These are phyloP conservation scores for Vimba vimba DNA, from an alignment of 2,113 vertebrate genomes.

Conservation along the genomic window DNA sequence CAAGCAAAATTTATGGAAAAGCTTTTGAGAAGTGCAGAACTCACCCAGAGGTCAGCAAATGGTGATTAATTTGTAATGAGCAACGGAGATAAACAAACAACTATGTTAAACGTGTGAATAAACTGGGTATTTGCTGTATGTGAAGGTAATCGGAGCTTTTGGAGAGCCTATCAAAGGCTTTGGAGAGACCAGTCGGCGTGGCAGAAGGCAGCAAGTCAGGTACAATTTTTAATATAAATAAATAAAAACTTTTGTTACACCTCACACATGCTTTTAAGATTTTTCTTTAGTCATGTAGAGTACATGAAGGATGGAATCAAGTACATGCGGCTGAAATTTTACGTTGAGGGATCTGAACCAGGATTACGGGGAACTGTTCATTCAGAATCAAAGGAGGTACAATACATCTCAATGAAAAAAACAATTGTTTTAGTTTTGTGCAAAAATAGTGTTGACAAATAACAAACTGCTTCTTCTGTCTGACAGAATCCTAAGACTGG, in stretches of 20 bases:
- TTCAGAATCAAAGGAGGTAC: conserved; percentile 89
- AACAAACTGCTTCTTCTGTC: conserved; percentile 41
- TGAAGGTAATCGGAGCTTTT: conserved; percentile 86
- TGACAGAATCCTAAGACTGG: conserved; percentile 86
- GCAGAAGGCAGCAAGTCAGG: conserved; percentile 92
- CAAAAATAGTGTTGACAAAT: not conserved
- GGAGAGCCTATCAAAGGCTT: conserved; percentile 92
- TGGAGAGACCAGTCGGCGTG: conserved; percentile 87
- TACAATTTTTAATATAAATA: conserved; percentile 56
- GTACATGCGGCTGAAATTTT: conserved; percentile 90
- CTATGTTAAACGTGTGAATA: not conserved
- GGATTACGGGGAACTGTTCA: conserved; percentile 89
- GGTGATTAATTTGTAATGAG: not conserved
- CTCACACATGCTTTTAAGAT: not conserved
- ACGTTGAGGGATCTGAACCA: conserved; percentile 91
- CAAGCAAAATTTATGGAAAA: conserved; percentile 90
- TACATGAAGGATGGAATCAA: conserved; percentile 87
- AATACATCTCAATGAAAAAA: not conserved
- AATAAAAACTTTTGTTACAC: not conserved
- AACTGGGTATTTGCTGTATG: conserved; percentile 1
- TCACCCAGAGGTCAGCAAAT: conserved; percentile 85
- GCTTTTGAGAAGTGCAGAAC: conserved; percentile 88
- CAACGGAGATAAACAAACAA: not conserved
- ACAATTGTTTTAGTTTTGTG: not conserved
- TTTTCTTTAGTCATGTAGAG: conserved; percentile 81